These are phyloP conservation scores for Embiotoca jacksoni DNA, from an alignment of 2,113 vertebrate genomes.

Conservation along the genomic window DNA sequence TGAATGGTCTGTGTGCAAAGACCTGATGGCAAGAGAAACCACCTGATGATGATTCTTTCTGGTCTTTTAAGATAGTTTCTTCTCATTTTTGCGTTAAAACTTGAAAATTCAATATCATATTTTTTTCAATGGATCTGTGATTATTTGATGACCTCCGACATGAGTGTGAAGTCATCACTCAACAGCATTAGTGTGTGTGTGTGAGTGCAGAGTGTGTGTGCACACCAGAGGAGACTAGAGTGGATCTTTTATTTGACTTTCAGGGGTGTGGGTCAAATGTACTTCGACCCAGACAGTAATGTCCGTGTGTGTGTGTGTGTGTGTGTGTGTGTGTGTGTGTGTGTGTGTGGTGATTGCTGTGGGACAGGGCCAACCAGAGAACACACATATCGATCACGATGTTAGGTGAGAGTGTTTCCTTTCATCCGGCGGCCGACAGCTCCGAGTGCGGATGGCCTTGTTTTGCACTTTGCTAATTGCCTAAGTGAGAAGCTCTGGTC, in stretches of 20 bases:
- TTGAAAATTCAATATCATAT: too few species aligned
- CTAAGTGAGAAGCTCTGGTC: constrained; percentile 32
- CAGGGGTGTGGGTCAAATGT: constrained; percentile 59
- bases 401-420: constrained; percentile 73
- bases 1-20: neutral
- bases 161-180: too few species aligned
- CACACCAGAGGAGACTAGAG: constrained; percentile 12
- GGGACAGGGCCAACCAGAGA: constrained; percentile 69
- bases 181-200: neutral
- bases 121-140: too few species aligned
- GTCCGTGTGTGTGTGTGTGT: constrained; percentile 21
- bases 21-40: too few species aligned
- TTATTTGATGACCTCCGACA: too few species aligned
- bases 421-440: constrained; percentile 56
- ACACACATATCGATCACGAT: constrained; percentile 72
- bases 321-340: constrained; percentile 23
- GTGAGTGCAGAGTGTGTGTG: neutral
- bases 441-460: constrained; percentile 23
- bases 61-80: too few species aligned
- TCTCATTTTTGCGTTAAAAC: too few species aligned
- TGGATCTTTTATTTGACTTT: constrained; percentile 64
- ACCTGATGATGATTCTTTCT: too few species aligned
- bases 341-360: constrained; percentile 69
- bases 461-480: constrained; percentile 72
- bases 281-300: constrained; percentile 42